Percentiles rank a stretch among this genome's conserved stretches.
These are phyloP conservation scores for Rhagium mordax DNA, from an alignment of 2,888 invertebrate genomes.

Conservation along the genomic window DNA sequence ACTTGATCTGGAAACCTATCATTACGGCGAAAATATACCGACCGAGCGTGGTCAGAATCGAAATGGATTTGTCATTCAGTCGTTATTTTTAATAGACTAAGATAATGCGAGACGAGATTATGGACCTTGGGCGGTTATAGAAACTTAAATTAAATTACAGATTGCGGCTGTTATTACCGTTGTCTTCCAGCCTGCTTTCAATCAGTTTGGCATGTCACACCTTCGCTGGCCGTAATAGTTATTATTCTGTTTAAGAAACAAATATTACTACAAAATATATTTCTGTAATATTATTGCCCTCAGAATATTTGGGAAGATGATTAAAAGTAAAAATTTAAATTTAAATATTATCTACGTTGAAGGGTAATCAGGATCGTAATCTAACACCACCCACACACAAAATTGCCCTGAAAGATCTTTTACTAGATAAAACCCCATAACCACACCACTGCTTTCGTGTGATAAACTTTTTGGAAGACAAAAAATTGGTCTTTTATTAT, in stretches of 20 bases:
- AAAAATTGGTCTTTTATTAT: no score
- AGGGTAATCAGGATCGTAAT: no score
- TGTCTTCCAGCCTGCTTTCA: slow-evolving; percentile 16
- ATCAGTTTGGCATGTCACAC: slow-evolving; percentile 8
- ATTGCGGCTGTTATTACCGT: slow-evolving; percentile 3
- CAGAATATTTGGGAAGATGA: no score
- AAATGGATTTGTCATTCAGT: slow-evolving; percentile 60
- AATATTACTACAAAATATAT: no score
- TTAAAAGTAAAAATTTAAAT: no score
- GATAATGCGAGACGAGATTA: slow-evolving; percentile 28
- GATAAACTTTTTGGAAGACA: no score
- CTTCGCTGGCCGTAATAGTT: neutral
- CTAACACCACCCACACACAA: no score
- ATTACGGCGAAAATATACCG: slow-evolving; percentile 62
- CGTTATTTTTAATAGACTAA: slow-evolving; percentile 53
- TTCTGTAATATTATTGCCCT: no score
- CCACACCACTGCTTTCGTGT: no score
- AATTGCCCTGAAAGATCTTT: no score
- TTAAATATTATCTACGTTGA: no score
- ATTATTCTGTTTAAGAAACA: neutral
- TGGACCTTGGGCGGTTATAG: slow-evolving; percentile 17
- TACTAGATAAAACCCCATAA: no score
- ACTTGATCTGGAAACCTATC: slow-evolving; percentile 61
- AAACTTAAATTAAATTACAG: slow-evolving; percentile 26
- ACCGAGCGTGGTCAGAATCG: slow-evolving; percentile 60